These are phyloP conservation scores for Phenacoccus solenopsis DNA, from an alignment of 1,140 invertebrate species.

Conservation along the genomic window DNA sequence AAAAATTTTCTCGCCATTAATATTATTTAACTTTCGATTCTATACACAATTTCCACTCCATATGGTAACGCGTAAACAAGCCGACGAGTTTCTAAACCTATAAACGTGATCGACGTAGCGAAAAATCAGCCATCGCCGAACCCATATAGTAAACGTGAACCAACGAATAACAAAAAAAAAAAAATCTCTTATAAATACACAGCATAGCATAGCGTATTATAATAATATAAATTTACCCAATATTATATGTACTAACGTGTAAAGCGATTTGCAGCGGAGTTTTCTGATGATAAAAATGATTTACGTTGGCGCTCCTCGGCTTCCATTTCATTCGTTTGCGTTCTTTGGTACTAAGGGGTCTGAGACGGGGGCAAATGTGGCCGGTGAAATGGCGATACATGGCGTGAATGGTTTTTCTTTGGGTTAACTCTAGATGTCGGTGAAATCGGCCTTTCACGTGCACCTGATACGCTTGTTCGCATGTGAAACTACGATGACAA, in stretches of 20 bases:
- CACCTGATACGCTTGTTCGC: slow-evolving; percentile 16
- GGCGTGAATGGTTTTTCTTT: slow-evolving; percentile 26
- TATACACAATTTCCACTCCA: no score
- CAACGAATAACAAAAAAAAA: no score
- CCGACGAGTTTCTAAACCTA: no score
- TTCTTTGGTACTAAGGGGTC: slow-evolving; percentile 23
- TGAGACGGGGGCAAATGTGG: slow-evolving; percentile 20
- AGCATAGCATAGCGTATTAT: no score
- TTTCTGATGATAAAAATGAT: slow-evolving; percentile 27
- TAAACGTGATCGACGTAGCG: no score
- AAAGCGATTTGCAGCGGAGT: slow-evolving; percentile 25
- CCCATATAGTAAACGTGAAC: no score
- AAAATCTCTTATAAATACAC: no score
- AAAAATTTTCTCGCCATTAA: no score
- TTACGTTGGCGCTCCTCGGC: slow-evolving; percentile 24
- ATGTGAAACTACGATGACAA: slow-evolving; percentile 25
- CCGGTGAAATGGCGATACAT: slow-evolving; percentile 25
- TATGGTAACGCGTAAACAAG: no score
- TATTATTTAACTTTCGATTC: no score
- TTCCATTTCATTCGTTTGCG: slow-evolving; percentile 23
- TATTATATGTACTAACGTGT: slow-evolving; percentile 22
- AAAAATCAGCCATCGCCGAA: no score
- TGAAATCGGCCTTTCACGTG: slow-evolving; percentile 24
- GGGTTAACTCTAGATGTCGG: slow-evolving; percentile 25
- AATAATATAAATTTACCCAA: not conserved